Conservation (phyloP, 1,140 invertebrate species). For the Laupala kohalensis region DNA sequence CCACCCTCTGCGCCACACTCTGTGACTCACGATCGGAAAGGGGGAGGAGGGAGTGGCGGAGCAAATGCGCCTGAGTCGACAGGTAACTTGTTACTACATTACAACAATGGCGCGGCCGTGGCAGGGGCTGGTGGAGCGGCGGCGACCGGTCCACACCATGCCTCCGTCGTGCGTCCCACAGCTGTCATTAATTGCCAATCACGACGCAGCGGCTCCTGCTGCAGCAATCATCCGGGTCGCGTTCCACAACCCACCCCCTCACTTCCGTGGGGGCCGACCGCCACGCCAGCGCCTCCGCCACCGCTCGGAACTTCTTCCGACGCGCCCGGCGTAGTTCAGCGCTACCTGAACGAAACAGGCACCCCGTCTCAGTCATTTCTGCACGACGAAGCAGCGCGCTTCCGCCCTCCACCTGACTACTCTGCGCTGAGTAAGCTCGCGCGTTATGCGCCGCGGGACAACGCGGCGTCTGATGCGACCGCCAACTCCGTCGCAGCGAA, state of each 20-base stretch:
- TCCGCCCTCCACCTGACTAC: background rate
- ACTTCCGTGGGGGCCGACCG: constrained; percentile 2
- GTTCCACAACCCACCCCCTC: too few relatives aligned
- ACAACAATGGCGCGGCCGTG: background rate
- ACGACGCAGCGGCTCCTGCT: constrained; percentile 1
- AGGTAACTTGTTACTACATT: background rate
- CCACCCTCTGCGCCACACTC: too few relatives aligned
- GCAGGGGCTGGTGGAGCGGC: background rate
- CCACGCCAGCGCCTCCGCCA: background rate
- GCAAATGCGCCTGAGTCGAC: background rate
- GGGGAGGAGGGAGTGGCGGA: too few relatives aligned
- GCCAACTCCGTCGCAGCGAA: background rate
- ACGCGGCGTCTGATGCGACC: too few relatives aligned
- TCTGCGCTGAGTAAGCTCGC: background rate
- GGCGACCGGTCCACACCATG: background rate
- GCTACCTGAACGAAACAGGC: background rate
- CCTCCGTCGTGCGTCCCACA: constrained; percentile 5
- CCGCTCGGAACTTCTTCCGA: background rate
- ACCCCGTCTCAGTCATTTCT: background rate
- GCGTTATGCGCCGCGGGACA: background rate
- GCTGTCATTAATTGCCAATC: constrained; percentile 10
- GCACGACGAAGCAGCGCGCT: background rate
- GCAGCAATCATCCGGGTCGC: background rate
- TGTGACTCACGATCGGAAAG: background rate
- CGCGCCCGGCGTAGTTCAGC: background rate